phyloP scores from a whole-genome alignment of 2,113 vertebrate genomes.

The Dicrurus megarhynchus region DNA sequence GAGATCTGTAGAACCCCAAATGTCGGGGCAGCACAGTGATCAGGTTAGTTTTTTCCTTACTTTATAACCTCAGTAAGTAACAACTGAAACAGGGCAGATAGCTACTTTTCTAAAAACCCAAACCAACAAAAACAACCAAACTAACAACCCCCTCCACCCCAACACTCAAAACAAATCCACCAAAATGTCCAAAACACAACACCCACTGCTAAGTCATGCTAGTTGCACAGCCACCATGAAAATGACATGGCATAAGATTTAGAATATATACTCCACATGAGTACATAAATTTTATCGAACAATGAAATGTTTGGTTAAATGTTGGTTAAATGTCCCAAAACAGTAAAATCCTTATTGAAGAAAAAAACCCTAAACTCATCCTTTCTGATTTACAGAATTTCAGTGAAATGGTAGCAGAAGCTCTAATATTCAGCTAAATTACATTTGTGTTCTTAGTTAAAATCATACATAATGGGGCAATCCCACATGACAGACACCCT shows the following conservation, averaged over 20 bases:
- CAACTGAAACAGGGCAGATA: background rate
- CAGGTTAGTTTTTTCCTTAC: background rate
- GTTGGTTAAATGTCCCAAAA: background rate
- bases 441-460: background rate
- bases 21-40: background rate
- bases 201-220: background rate
- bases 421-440: background rate
- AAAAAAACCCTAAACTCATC: background rate
- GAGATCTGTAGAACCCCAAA: background rate
- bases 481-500: background rate
- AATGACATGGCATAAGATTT: background rate
- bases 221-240: background rate
- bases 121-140: background rate
- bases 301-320: background rate
- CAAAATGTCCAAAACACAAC: background rate
- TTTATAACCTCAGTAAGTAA: background rate
- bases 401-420: background rate
- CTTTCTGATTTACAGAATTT: background rate
- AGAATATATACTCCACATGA: background rate
- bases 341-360: background rate
- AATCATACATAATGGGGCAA: background rate
- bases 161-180: background rate
- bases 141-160: fast-evolving
- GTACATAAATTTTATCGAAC: background rate
- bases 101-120: background rate